These are phyloP conservation scores for Prenolepis imparis DNA, from an alignment of 2,888 invertebrate species.

Conservation along the genomic window DNA sequence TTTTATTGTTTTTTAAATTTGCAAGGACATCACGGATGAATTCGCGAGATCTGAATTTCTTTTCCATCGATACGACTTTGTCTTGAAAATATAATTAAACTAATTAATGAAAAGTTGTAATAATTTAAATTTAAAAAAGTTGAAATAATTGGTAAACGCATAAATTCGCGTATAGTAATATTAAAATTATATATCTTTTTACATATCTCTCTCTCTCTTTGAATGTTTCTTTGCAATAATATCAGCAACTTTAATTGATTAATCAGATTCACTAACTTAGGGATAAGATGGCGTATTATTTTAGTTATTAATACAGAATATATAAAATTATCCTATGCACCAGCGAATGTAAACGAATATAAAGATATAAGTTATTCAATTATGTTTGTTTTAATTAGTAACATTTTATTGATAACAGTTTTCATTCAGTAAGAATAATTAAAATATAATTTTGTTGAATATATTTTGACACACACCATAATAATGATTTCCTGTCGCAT, in stretches of 20 bases:
- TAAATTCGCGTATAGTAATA: background rate
- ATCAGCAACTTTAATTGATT: background rate
- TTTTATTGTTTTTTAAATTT: background rate
- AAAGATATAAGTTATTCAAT: background rate
- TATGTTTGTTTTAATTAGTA: background rate
- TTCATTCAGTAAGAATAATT: background rate
- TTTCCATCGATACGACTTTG: background rate
- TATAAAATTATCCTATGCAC: constrained; percentile 9
- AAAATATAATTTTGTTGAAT: constrained; percentile 1
- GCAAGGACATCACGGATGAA: background rate
- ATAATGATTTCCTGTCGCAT: constrained; percentile 48
- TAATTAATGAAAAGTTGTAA: background rate
- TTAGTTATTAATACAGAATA: background rate
- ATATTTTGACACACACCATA: constrained; percentile 19
- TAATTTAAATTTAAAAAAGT: no score
- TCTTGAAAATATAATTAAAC: constrained; percentile 6
- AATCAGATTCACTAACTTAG: constrained; percentile 9
- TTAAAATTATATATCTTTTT: background rate
- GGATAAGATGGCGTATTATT: background rate
- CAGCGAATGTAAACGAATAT: background rate
- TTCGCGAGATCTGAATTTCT: background rate
- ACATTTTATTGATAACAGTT: background rate
- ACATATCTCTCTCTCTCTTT: background rate
- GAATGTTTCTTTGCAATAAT: background rate
- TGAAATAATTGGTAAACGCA: background rate